phyloP scores from a whole-genome alignment of 1,140 invertebrate species.

The Diorhabda carinulata region DNA sequence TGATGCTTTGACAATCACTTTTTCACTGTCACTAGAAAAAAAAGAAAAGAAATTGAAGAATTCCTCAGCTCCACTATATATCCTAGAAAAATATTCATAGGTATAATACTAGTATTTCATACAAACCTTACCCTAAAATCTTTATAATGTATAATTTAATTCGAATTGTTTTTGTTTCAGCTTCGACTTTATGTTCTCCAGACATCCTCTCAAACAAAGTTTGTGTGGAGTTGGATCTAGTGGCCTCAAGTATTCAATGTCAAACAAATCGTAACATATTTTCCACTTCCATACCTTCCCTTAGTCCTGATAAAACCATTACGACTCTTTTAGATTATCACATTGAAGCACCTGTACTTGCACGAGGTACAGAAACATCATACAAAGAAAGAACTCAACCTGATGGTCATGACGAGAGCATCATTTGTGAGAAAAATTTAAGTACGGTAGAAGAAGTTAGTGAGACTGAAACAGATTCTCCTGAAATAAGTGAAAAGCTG shows the following conservation, averaged over 20 bases:
- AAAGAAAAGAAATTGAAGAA: too few species aligned
- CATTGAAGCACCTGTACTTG: conserved; percentile 8
- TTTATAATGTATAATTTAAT: too few species aligned
- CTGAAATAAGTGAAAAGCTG: neutral
- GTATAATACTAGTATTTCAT: too few species aligned
- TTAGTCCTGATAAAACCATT: conserved; percentile 27
- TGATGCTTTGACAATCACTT: too few species aligned
- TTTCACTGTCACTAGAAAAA: too few species aligned
- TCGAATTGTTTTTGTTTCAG: conserved; percentile 9
- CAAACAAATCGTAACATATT: neutral
- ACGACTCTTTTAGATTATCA: conserved; percentile 24
- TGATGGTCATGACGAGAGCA: conserved; percentile 37
- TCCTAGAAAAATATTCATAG: too few species aligned
- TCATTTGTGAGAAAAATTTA: conserved; percentile 4
- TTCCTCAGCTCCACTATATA: too few species aligned
- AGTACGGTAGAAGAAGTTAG: conserved; percentile 16
- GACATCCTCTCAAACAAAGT: conserved; percentile 41
- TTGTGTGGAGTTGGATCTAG: conserved; percentile 40
- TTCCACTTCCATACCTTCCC: neutral
- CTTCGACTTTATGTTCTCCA: conserved; percentile 29
- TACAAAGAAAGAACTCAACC: conserved; percentile 33
- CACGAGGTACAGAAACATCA: neutral
- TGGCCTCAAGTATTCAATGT: conserved; percentile 33
- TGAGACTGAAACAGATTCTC: conserved; percentile 13
- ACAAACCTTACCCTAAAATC: too few species aligned